Evolutionary conservation across 1,140 invertebrate species (phyloP), one percentile per base, ranked within the genome.

Genomic region (Lutraria rhynchaena): DNA sequence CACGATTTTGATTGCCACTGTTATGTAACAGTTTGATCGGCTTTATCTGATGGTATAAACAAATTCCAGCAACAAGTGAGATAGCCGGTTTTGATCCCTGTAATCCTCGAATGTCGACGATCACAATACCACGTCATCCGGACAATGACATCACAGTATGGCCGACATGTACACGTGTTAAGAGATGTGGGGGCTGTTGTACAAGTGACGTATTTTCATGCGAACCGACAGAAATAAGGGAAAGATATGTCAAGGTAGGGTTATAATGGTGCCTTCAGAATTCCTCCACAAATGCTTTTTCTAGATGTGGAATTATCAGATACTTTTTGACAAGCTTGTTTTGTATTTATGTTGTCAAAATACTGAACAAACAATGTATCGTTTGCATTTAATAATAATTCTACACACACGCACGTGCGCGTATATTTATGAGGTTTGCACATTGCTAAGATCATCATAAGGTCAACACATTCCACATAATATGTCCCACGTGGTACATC

Each of bases 161-260:
- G 67, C 78, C 78, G 13, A 41, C 69, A 17, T 81, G 78, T 49
- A 81, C 78, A 51, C 78, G 78, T 29, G 78, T 49, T 24, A 51
- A 53, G 44, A 58, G 78, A 37, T 81, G 78, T 65, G 78, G 78
- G 0, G 78, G 78, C 15, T 81, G 78, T 37, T 81, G 78, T 35
- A 73, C 78, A 1, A 73, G 69, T 60, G 78, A 81, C n/a, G 58
- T 81, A 22, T 81, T 81, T 24, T 73, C 58, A 5, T 81, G 78
- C 33, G 78, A 81, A 65, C 78, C 78, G 1, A 81, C 70, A 29
- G 58, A 70, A 65, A 74, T 53, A 11, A 58, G 5, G 24, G 53
- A 69, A 57, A 57, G 31, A 44, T 80, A 41, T 67, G 53, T 80
- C 3, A 80, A 67, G 51, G 76, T 80, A 46, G 7, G 73, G n/a